A percentile compares a stretch with the other conserved stretches of the same genome.
Evolutionary conservation across 2,888 invertebrate species (phyloP).

Genomic region (Hololepta plana): DNA sequence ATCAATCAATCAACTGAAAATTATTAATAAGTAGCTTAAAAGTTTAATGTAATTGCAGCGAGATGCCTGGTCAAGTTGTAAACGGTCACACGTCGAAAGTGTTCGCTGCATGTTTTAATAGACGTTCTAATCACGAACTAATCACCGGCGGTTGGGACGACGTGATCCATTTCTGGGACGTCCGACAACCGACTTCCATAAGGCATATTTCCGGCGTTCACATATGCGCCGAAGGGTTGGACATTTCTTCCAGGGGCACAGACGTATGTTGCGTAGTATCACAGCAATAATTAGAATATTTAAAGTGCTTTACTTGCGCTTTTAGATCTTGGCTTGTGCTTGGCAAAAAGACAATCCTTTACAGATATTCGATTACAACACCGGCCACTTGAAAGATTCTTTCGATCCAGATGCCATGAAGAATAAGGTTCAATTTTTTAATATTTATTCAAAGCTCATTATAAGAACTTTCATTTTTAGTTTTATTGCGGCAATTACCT

Average conservation of each 20-base stretch:
- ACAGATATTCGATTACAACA: constrained; percentile 47
- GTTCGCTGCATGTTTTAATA: constrained; percentile 46
- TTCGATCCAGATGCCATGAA: constrained; percentile 40
- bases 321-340: constrained; percentile 42
- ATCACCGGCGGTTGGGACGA: constrained; percentile 52
- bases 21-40: constrained; percentile 2
- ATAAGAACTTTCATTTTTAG: constrained; percentile 24
- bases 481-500: constrained; percentile 44
- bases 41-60: constrained; percentile 4
- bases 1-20: constrained; percentile 5
- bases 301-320: not conserved
- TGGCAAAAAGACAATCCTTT: constrained; percentile 42
- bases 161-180: constrained; percentile 48
- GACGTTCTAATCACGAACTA: constrained; percentile 42
- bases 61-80: constrained; percentile 12
- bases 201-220: constrained; percentile 39
- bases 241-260: constrained; percentile 41
- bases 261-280: constrained; percentile 27
- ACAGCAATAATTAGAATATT: not conserved
- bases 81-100: constrained; percentile 47
- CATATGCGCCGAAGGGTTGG: constrained; percentile 47
- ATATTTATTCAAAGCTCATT: too few relatives aligned
- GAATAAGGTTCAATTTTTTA: too few relatives aligned
- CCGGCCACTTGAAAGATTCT: constrained; percentile 39
- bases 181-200: constrained; percentile 40